Evolutionary conservation across 2,797 vertebrate species (phyloP).

Genomic region (Erethizon dorsatum): DNA sequence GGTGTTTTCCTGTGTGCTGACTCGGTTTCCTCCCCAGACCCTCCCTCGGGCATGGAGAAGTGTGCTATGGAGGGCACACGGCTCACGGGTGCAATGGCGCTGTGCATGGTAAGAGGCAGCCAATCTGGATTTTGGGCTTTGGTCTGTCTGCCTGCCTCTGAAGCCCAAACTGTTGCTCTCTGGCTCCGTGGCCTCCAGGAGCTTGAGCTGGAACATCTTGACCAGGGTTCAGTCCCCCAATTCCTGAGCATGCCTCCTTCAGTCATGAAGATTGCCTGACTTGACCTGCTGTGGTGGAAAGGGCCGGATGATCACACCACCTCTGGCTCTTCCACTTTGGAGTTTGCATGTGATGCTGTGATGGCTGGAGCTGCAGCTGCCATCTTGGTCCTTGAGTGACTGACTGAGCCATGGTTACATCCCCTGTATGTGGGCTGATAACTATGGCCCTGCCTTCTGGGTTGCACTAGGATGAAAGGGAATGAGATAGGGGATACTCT

Average conservation of each 20-base stretch:
- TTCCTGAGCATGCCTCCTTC: background rate
- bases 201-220: too few species aligned
- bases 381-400: background rate
- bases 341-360: background rate
- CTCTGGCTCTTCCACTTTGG: background rate
- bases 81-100: background rate
- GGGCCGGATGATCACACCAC: accelerated
- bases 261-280: background rate
- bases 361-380: background rate
- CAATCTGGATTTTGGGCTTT: background rate
- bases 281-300: accelerated
- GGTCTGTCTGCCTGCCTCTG: background rate
- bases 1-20: accelerated
- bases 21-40: background rate
- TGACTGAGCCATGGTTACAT: accelerated
- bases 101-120: background rate
- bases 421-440: background rate
- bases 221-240: too few species aligned
- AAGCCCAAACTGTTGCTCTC: too few species aligned
- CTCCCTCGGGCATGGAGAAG: background rate
- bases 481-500: too few species aligned
- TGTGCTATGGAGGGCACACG: background rate
- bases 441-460: accelerated
- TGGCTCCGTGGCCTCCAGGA: background rate
- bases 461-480: background rate